Evolutionary conservation across 2,113 vertebrate species (phyloP).

Genomic region (Cyanoliseus patagonus): DNA sequence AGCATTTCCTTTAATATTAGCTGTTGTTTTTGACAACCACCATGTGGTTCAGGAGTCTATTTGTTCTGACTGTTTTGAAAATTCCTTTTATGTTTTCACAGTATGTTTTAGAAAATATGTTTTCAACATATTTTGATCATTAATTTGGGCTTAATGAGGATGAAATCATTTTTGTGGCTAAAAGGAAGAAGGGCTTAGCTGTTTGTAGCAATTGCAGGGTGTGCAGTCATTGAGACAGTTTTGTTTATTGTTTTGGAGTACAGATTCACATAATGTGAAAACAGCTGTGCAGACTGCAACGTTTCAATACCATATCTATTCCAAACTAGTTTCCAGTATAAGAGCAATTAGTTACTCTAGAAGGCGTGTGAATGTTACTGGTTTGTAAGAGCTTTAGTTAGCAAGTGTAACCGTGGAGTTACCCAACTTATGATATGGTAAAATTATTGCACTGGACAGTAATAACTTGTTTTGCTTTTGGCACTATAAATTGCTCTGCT

Average conservation of each 20-base stretch:
- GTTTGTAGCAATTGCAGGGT: not conserved
- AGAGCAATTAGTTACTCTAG: not conserved
- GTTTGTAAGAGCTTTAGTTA: not conserved
- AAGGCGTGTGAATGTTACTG: not conserved
- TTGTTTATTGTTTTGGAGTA: not conserved
- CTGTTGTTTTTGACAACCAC: not conserved
- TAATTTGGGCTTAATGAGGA: fast-evolving
- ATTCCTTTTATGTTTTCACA: not conserved
- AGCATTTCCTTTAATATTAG: not conserved
- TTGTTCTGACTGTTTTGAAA: not conserved
- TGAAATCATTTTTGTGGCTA: not conserved
- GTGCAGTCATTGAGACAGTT: not conserved
- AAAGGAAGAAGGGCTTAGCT: not conserved
- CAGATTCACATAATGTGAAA: not conserved
- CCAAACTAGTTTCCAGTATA: not conserved
- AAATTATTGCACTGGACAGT: not conserved
- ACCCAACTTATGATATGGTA: not conserved
- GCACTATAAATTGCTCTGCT: slow-evolving; percentile 6
- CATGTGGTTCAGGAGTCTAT: not conserved
- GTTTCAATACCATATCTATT: not conserved
- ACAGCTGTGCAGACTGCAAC: not conserved
- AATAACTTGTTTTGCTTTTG: slow-evolving; percentile 43
- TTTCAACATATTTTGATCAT: not conserved
- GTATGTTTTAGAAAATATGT: not conserved
- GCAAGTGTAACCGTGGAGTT: not conserved